phyloP scores from a whole-genome alignment of 2,888 invertebrate species.

The Hirudinaria manillensis region DNA sequence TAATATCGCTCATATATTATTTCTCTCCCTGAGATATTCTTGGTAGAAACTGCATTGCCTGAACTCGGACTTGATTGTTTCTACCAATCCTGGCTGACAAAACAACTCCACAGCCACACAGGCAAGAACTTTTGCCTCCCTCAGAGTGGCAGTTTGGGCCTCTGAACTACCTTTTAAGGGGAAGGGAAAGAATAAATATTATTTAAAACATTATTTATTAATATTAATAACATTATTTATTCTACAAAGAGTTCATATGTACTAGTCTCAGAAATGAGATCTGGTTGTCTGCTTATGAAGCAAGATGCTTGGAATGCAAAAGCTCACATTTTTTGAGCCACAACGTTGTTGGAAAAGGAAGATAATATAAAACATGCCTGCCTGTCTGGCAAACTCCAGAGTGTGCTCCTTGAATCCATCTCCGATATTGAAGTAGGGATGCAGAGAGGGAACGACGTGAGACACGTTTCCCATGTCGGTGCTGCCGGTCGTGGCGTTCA shows the following conservation, averaged over 20 bases:
- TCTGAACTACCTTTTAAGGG: constrained; percentile 28
- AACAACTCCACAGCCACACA: constrained; percentile 43
- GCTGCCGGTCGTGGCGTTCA: background rate
- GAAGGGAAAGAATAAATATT: background rate
- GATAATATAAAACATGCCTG: constrained; percentile 9
- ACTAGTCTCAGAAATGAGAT: no score
- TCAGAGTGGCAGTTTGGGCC: constrained; percentile 40
- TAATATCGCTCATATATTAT: no score
- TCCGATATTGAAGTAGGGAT: constrained; percentile 42
- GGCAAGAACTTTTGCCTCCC: constrained; percentile 43
- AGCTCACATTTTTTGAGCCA: no score
- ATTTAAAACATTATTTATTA: background rate
- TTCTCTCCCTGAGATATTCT: no score
- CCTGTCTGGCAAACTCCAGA: constrained; percentile 36
- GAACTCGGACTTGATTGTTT: constrained; percentile 39
- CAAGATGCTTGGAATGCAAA: no score
- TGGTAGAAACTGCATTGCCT: background rate
- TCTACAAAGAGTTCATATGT: no score
- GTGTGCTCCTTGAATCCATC: constrained; percentile 41
- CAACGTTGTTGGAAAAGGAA: no score
- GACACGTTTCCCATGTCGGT: constrained; percentile 43
- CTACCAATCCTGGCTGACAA: constrained; percentile 38
- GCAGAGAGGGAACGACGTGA: constrained; percentile 44
- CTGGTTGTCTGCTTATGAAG: no score
- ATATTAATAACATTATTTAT: no score